These are phyloP conservation scores for Stictonetta naevosa DNA, from an alignment of 2,113 vertebrate genomes.

Conservation along the genomic window DNA sequence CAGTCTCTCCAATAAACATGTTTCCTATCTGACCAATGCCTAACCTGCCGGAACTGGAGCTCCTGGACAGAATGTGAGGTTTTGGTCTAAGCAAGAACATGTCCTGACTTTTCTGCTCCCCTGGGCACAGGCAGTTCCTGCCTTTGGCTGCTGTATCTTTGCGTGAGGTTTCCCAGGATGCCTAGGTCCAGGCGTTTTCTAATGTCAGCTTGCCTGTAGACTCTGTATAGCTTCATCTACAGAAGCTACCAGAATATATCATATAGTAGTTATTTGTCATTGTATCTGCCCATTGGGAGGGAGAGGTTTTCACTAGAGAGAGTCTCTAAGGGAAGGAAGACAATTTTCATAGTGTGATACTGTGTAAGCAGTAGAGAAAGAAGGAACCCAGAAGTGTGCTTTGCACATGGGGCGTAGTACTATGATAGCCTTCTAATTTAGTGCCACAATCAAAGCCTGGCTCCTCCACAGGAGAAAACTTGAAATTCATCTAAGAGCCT, in stretches of 20 bases:
- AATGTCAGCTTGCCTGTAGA: neutral
- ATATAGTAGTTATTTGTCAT: neutral
- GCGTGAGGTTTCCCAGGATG: neutral
- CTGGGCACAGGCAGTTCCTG: neutral
- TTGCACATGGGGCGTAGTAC: neutral
- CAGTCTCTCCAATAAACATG: neutral
- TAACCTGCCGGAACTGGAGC: neutral
- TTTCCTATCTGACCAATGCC: neutral
- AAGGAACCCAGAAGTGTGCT: neutral
- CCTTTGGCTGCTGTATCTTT: neutral
- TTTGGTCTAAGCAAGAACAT: neutral
- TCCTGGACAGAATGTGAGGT: neutral
- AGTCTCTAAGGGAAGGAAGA: accelerated
- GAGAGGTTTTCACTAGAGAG: neutral
- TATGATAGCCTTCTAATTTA: neutral
- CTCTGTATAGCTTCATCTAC: neutral
- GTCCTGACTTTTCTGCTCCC: neutral
- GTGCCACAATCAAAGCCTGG: neutral
- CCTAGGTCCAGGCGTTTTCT: neutral
- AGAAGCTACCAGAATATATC: neutral
- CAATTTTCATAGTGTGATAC: neutral
- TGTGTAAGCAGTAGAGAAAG: neutral
- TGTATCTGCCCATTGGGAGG: neutral
- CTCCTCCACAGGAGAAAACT: neutral
- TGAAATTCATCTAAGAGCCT: neutral